Evolutionary conservation across 2,888 invertebrate genomes (phyloP).

Genomic region (Xanthia togata): DNA sequence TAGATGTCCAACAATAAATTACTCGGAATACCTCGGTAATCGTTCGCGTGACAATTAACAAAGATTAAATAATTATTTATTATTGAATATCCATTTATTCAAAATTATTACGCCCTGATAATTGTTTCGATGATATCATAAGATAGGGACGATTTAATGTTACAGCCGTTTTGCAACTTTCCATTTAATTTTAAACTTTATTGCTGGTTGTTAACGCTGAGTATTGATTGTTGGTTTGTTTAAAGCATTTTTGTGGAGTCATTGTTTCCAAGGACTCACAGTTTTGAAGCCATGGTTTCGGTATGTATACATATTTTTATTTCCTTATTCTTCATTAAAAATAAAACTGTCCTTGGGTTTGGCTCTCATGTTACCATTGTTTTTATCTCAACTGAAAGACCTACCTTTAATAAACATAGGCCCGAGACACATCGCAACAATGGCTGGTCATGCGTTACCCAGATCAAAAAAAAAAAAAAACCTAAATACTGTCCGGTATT

Average conservation of each 20-base stretch:
- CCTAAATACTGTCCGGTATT: too few relatives aligned
- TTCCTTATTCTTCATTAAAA: neutral
- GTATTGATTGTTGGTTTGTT: conserved; percentile 3
- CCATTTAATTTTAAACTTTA: conserved; percentile 34
- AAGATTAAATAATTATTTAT: conserved; percentile 43
- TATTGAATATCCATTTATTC: conserved; percentile 54
- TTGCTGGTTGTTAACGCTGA: neutral
- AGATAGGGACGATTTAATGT: conserved; percentile 40
- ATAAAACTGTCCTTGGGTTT: neutral
- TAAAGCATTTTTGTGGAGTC: conserved; percentile 16
- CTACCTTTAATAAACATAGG: neutral
- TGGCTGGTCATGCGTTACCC: neutral
- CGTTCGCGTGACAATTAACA: conserved; percentile 26
- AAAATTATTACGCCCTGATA: conserved; percentile 39
- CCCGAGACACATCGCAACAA: neutral
- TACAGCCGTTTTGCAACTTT: neutral
- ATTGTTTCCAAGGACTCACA: conserved; percentile 8
- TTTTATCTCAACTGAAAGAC: neutral
- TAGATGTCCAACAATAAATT: neutral
- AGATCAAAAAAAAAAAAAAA: too few relatives aligned
- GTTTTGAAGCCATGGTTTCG: conserved; percentile 7
- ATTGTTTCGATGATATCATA: conserved; percentile 51
- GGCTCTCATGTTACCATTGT: neutral
- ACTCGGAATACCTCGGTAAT: neutral
- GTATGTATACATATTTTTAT: too few relatives aligned